Evolutionary conservation across 2,113 vertebrate genomes (phyloP).

Genomic region (Aythya baeri): DNA sequence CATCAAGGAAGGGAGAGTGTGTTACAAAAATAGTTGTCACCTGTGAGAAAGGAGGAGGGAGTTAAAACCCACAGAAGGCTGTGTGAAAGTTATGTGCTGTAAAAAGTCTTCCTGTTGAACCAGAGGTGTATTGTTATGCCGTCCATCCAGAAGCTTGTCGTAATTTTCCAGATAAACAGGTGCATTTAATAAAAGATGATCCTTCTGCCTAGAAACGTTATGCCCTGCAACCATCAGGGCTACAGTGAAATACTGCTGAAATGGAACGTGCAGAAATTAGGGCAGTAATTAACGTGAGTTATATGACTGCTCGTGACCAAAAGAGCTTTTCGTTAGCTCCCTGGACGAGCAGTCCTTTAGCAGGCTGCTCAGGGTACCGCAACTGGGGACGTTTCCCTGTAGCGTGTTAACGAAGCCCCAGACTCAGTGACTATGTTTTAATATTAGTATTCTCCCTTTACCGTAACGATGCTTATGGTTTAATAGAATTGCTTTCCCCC

Average conservation of each 20-base stretch:
- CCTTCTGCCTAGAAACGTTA: neutral
- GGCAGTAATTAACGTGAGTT: conserved; percentile 1
- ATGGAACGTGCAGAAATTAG: neutral
- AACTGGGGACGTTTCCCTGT: neutral
- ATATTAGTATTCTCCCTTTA: neutral
- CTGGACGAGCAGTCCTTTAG: neutral
- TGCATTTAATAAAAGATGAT: conserved; percentile 8
- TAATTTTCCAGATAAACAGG: conserved; percentile 16
- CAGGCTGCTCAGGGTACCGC: neutral
- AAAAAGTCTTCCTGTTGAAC: neutral
- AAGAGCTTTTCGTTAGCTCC: conserved; percentile 22
- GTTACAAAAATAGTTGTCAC: neutral
- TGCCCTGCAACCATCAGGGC: neutral
- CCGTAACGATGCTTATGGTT: neutral
- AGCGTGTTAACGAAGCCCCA: neutral
- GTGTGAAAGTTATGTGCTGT: neutral
- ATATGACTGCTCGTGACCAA: neutral
- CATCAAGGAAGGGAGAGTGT: neutral
- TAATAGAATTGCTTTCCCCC: neutral
- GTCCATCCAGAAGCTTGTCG: neutral
- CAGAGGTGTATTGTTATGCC: neutral
- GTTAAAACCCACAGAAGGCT: neutral
- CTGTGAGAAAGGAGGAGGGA: neutral
- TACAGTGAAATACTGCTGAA: conserved; percentile 6
- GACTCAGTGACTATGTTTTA: neutral